Evolutionary conservation across 1,140 invertebrate genomes (phyloP).

Genomic region (Diprion similis): DNA sequence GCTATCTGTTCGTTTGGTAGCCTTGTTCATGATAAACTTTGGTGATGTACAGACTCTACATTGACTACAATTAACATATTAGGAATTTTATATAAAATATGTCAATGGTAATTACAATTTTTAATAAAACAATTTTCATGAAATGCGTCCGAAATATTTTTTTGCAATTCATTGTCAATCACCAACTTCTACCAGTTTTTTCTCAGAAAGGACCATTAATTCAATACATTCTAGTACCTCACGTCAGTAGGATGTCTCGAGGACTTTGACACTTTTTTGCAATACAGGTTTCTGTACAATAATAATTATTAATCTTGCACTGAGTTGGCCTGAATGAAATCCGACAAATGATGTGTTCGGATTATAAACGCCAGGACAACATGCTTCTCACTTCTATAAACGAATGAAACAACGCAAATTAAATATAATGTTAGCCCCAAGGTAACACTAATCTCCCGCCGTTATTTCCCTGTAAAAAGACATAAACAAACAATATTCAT

Average conservation of each 20-base stretch:
- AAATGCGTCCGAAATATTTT: too few species aligned
- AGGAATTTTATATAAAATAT: background rate
- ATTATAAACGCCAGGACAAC: slow-evolving; percentile 80
- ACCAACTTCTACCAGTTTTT: too few species aligned
- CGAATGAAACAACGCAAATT: slow-evolving; percentile 79
- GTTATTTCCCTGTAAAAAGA: slow-evolving; percentile 73
- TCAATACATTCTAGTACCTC: too few species aligned
- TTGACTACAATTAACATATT: background rate
- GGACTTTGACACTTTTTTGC: too few species aligned
- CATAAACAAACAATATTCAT: background rate
- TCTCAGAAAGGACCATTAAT: too few species aligned
- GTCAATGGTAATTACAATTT: background rate
- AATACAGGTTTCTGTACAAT: too few species aligned
- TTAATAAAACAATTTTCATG: background rate
- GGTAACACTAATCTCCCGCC: slow-evolving; percentile 81
- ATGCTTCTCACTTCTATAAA: slow-evolving; percentile 73
- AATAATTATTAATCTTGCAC: background rate
- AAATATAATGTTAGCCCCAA: slow-evolving; percentile 59
- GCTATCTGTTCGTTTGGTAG: background rate
- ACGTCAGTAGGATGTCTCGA: too few species aligned
- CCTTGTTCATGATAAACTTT: background rate
- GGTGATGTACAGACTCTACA: background rate
- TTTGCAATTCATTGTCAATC: too few species aligned
- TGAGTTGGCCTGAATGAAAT: slow-evolving; percentile 62
- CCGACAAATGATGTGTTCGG: slow-evolving; percentile 69